These are phyloP conservation scores for Lumbricus terrestris DNA, from an alignment of 2,888 invertebrate genomes.

Conservation along the genomic window DNA sequence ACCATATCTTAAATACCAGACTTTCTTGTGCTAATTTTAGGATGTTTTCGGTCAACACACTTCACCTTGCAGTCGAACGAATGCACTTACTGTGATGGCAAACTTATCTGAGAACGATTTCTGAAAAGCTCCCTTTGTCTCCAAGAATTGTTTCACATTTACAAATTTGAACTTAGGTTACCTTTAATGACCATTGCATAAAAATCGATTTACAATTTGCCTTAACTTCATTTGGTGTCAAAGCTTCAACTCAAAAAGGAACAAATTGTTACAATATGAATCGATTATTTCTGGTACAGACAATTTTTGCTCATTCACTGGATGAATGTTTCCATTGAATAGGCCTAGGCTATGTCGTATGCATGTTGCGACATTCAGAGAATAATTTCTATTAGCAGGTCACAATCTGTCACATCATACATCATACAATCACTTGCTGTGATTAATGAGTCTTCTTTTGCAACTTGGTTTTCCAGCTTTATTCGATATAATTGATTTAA, in stretches of 20 bases:
- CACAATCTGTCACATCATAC: too few relatives aligned
- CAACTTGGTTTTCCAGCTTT: too few relatives aligned
- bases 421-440: too few relatives aligned
- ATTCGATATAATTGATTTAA: too few relatives aligned
- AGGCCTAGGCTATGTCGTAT: too few relatives aligned
- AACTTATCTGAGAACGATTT: neutral
- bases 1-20: neutral
- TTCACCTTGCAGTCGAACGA: neutral
- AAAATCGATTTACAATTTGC: neutral
- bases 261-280: neutral
- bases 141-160: neutral
- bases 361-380: too few relatives aligned
- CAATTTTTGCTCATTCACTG: too few relatives aligned
- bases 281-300: neutral
- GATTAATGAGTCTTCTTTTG: too few relatives aligned
- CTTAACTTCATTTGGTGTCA: neutral
- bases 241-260: neutral
- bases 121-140: neutral
- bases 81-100: slow-evolving; percentile 8
- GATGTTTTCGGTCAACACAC: neutral
- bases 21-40: neutral
- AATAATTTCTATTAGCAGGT: too few relatives aligned
- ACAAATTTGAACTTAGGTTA: neutral
- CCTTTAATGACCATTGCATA: neutral
- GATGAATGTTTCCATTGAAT: too few relatives aligned